Evolutionary conservation across 2,888 invertebrate species (phyloP).

Genomic region (Caenorhabditis panamensis): DNA sequence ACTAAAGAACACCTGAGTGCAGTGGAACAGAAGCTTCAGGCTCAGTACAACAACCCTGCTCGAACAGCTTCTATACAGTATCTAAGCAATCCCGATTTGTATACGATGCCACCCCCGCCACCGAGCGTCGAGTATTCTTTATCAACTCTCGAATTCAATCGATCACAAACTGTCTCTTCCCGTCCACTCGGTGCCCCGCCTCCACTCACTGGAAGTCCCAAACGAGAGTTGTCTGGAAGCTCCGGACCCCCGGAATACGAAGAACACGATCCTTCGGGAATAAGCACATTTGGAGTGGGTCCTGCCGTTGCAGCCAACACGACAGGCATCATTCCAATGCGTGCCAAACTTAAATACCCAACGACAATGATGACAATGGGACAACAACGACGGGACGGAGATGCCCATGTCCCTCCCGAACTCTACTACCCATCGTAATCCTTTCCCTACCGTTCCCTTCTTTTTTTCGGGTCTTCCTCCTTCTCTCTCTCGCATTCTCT

Average conservation of each 20-base stretch:
- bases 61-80: slow-evolving; percentile 66
- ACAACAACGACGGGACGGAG: slow-evolving; percentile 36
- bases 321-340: slow-evolving; percentile 65
- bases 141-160: slow-evolving; percentile 53
- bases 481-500: slow-evolving; percentile 14
- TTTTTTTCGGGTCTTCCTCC: slow-evolving; percentile 25
- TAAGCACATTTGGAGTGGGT: slow-evolving; percentile 52
- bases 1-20: slow-evolving; percentile 51
- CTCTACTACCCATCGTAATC: slow-evolving; percentile 52
- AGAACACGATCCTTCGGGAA: slow-evolving; percentile 49
- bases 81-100: slow-evolving; percentile 59
- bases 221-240: slow-evolving; percentile 50
- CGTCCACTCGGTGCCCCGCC: slow-evolving; percentile 51
- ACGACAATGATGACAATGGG: slow-evolving; percentile 33
- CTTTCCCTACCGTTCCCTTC: neutral
- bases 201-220: slow-evolving; percentile 25
- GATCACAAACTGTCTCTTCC: slow-evolving; percentile 19
- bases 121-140: slow-evolving; percentile 57
- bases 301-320: slow-evolving; percentile 53
- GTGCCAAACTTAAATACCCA: slow-evolving; percentile 67
- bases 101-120: slow-evolving; percentile 53
- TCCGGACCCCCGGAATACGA: slow-evolving; percentile 63
- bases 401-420: slow-evolving; percentile 27
- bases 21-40: slow-evolving; percentile 66
- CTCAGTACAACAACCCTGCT: slow-evolving; percentile 65